Evolutionary conservation across 2,113 vertebrate species (phyloP), one percentile per base, ranked within the genome.

Genomic region (Corydoras maculifer): DNA sequence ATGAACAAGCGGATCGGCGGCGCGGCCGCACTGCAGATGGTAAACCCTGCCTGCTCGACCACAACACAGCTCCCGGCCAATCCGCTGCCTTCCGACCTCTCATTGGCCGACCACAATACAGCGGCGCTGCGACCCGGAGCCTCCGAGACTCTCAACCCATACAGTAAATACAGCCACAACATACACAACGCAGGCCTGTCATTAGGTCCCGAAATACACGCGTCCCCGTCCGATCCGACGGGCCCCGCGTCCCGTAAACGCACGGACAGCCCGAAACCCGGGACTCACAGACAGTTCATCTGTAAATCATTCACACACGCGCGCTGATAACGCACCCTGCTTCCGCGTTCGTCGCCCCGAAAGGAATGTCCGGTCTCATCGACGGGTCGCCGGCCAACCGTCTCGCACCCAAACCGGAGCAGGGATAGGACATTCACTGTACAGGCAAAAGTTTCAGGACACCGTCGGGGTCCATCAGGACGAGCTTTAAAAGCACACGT

Each of bases 61-160:
- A 84, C 86, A 85, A 84, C 81, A 84, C 79, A 81, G 63, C 69
- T 57, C 51, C n/a, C 49, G 62, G 69, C 60, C 51, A 29, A 49
- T 29, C 54, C 62, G 2, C 57, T 1, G 48, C 31, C 60, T 57
- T 15, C 60, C 63, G 64, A 57, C 72, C 84, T 86, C 79, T 85
- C 80, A 87, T 87, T 85, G 85, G 71, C 65, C 65, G 65, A 73
- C 77, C 86, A 84, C 85, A 84, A 85, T 79, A 84, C 80, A 82
- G 60, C 65, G 25, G 32, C 29, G 54, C 65, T 66, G 14, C 10
- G 5, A 54, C 62, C 57, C 53, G 54, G 35, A 62, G 31, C 32
- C 32, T 62, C 32, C 5, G n/a, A 61, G 32, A 18, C 29, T 50
- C 49, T 51, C 63, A 72, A 60, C 77, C 58, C 48, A 67, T 73